Base-by-base conservation (phyloP, 1,140 invertebrate species). In the Listronotus oregonensis region DNA sequence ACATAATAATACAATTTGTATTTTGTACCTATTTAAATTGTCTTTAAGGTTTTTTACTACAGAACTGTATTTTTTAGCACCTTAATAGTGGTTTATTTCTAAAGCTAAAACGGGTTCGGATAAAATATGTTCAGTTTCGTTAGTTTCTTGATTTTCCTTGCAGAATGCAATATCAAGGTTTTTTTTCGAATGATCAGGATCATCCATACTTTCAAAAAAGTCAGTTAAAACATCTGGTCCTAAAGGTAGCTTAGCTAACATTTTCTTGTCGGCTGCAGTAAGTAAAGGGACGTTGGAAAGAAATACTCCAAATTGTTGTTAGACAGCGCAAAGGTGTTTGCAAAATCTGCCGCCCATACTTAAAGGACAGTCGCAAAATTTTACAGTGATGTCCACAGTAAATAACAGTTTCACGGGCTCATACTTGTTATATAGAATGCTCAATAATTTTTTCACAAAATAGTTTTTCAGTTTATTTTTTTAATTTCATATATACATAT, bases 121-220 rank as follows among this genome's bases (percentile, higher is more conserved):
- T 46, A 46, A 46, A 46, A 46, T 46, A 46, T 46, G 44, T 46
- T 46, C 44, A 46, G 44, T 46, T 46, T 46, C 44, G 44, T 46
- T 17, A 46, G 44, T 46, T 46, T 7, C n/a, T n/a, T n/a, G n/a
- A n/a, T n/a, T n/a, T n/a, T n/a, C n/a, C n/a, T n/a, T n/a, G n/a
- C n/a, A 46, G n/a, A n/a, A n/a, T n/a, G n/a, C n/a, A n/a, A n/a
- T n/a, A n/a, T n/a, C n/a, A n/a, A n/a, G n/a, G n/a, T n/a, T 46
- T 46, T 46, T 46, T 46, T 17, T 7, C 15, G 44, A 46, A 46
- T 46, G 44, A 46, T 12, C 44, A n/a, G n/a, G n/a, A 8, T 46
- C 8, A 46, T 46, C 44, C 44, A 46, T 46, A 17, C 11, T 46
- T 14, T 46, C 44, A 46, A 46, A 46, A 46, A 46, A 46, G 44